Conservation (phyloP, 2,797 vertebrate genomes). For the Thunnus albacares region DNA sequence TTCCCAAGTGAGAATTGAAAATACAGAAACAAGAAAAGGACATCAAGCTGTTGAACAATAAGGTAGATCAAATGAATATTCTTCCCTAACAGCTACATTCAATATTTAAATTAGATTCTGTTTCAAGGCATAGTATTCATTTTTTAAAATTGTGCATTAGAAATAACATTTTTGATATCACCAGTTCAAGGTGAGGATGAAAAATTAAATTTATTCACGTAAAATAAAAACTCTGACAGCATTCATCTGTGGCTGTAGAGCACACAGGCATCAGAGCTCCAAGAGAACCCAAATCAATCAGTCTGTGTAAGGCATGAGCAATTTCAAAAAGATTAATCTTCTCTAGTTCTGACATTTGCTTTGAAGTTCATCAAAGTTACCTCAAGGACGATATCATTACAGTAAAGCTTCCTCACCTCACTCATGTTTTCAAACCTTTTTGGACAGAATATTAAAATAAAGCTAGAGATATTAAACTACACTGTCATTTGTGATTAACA, state of each 20-base stretch:
- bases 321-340: slow-evolving; percentile 34
- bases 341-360: slow-evolving; percentile 51
- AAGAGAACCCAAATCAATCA: slow-evolving; percentile 2
- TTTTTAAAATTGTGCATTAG: background rate
- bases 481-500: background rate
- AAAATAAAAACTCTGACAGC: background rate
- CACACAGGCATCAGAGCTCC: background rate
- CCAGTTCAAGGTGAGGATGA: background rate
- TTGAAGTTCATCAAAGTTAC: slow-evolving; percentile 50
- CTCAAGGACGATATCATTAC: background rate
- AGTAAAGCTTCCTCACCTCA: slow-evolving; percentile 8
- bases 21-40: background rate
- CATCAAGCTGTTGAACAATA: background rate
- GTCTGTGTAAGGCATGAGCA: slow-evolving; percentile 6
- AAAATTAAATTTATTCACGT: background rate
- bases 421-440: slow-evolving; percentile 23
- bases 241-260: background rate
- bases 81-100: background rate
- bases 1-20: background rate
- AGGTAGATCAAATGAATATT: background rate
- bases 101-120: background rate
- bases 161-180: background rate
- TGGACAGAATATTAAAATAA: slow-evolving; percentile 5
- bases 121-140: background rate
- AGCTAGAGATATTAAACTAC: slow-evolving; percentile 1